Conservation (phyloP, 2,113 vertebrate genomes). For the Procavia capensis region DNA sequence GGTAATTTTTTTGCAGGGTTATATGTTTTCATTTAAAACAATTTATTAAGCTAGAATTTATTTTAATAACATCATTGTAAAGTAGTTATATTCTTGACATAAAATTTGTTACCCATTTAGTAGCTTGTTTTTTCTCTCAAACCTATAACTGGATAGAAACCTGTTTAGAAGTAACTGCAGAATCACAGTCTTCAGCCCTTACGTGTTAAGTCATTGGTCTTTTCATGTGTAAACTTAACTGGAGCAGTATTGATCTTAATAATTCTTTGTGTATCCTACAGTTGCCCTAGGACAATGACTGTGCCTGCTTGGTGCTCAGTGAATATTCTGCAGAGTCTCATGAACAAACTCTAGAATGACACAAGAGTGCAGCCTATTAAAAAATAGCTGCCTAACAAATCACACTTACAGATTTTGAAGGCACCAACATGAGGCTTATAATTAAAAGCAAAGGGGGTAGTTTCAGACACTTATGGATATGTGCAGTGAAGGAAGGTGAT, state of each 20-base stretch:
- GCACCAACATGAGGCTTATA: neutral
- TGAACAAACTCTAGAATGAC: neutral
- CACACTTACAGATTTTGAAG: slow-evolving; percentile 4
- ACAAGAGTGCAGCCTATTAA: neutral
- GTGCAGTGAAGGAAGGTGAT: neutral
- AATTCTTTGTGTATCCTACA: neutral
- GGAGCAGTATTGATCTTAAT: neutral
- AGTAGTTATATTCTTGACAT: neutral
- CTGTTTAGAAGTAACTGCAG: neutral
- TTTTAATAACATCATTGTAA: slow-evolving; percentile 28
- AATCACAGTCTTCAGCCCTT: neutral
- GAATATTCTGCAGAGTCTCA: neutral
- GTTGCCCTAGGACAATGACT: neutral
- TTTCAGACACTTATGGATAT: neutral
- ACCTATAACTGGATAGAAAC: neutral
- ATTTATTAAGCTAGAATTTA: neutral
- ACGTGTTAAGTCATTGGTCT: neutral
- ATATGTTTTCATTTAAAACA: slow-evolving; percentile 44
- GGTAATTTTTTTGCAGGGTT: neutral
- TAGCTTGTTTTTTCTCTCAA: neutral
- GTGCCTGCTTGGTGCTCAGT: neutral
- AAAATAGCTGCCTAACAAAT: neutral
- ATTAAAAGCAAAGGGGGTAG: slow-evolving; percentile 33
- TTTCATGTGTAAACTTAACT: neutral
- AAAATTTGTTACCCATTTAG: slow-evolving; percentile 1